Percentiles rank a stretch among this genome's conserved stretches.
These are phyloP conservation scores for Panonychus citri DNA, from an alignment of 1,140 invertebrate species.

Conservation along the genomic window DNA sequence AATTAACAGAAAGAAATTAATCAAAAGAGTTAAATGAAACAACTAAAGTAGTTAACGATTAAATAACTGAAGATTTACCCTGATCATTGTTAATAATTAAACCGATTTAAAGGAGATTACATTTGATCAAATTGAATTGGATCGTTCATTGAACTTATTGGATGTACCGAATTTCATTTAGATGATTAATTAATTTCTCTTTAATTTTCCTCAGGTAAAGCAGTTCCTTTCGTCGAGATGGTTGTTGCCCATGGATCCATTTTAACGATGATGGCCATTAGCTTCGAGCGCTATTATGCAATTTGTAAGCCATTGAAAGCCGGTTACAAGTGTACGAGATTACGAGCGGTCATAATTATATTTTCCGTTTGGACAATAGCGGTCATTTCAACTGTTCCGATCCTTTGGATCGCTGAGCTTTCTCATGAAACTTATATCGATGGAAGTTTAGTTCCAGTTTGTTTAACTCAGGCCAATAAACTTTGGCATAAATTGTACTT, in stretches of 20 bases:
- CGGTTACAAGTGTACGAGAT: conserved; percentile 69
- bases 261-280: conserved; percentile 60
- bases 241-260: conserved; percentile 79
- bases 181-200: too few species aligned
- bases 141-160: too few species aligned
- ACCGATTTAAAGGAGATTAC: too few species aligned
- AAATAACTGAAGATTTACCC: too few species aligned
- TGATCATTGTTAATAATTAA: too few species aligned
- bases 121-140: too few species aligned
- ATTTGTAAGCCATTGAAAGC: conserved; percentile 75
- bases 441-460: conserved; percentile 40
- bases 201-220: conserved; percentile 24
- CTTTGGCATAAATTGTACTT: conserved; percentile 52
- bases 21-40: too few species aligned
- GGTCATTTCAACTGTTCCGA: conserved; percentile 43
- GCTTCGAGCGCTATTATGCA: conserved; percentile 80
- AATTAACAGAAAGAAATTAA: too few species aligned
- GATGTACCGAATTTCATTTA: too few species aligned
- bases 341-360: conserved; percentile 55
- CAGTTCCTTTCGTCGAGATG: conserved; percentile 72
- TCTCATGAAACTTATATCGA: conserved; percentile 37
- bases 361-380: conserved; percentile 58
- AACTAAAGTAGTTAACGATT: too few species aligned
- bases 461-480: conserved; percentile 42
- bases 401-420: conserved; percentile 30